These are phyloP conservation scores for Globodera rostochiensis DNA, from an alignment of 1,140 invertebrate species.

Conservation along the genomic window DNA sequence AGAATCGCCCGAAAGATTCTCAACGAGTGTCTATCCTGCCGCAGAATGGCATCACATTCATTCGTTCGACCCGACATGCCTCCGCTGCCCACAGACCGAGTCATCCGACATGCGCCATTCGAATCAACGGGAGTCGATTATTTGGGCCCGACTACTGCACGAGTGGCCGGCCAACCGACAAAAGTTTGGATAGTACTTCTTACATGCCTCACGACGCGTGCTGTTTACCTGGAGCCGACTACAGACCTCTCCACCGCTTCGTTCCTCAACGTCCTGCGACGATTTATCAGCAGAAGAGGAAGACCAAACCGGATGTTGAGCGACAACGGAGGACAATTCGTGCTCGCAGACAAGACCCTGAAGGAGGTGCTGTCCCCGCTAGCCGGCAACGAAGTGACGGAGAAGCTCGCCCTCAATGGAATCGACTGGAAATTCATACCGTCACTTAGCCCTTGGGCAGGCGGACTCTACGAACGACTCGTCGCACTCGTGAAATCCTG, in stretches of 20 bases:
- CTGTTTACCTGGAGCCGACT: slow-evolving; percentile 67
- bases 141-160: slow-evolving; percentile 8
- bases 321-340: slow-evolving; percentile 66
- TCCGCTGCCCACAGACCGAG: slow-evolving; percentile 16
- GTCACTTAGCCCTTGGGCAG: slow-evolving; percentile 66
- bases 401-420: slow-evolving; percentile 15
- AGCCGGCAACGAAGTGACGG: background rate
- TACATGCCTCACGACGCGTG: slow-evolving; percentile 66
- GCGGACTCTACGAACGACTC: slow-evolving; percentile 67
- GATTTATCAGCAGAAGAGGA: slow-evolving; percentile 64
- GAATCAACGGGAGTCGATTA: slow-evolving; percentile 27
- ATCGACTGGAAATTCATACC: slow-evolving; percentile 66
- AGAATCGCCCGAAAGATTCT: background rate
- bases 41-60: background rate
- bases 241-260: slow-evolving; percentile 54
- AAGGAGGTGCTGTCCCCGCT: no score
- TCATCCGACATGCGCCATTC: background rate
- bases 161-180: background rate
- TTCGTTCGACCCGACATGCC: slow-evolving; percentile 24
- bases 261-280: slow-evolving; percentile 55
- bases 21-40: background rate
- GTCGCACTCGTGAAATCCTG: slow-evolving; percentile 54
- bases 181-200: slow-evolving; percentile 66
- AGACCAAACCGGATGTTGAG: slow-evolving; percentile 54
- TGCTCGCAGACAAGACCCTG: slow-evolving; percentile 52